A percentile compares a stretch with the other conserved stretches of the same genome.
phyloP scores from a whole-genome alignment of 2,888 invertebrate species.

The Apotomis capreana region DNA sequence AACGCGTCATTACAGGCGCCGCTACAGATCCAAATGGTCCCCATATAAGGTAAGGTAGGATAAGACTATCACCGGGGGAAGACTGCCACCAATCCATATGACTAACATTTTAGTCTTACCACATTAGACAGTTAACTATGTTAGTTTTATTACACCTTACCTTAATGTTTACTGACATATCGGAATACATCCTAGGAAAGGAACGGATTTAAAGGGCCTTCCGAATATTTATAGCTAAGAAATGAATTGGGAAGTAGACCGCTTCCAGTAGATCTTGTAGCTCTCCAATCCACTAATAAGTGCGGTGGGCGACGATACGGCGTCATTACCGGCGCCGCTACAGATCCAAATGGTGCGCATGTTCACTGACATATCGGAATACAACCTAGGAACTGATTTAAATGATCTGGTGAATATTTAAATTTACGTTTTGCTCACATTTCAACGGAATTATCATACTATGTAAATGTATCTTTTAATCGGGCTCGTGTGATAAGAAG shows the following conservation, averaged over 20 bases:
- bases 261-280: conserved; percentile 47
- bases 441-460: too few species aligned
- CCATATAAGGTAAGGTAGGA: too few species aligned
- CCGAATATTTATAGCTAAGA: not conserved
- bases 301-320: conserved; percentile 60
- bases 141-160: too few species aligned
- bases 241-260: conserved; percentile 9
- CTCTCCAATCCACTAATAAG: conserved; percentile 59
- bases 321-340: conserved; percentile 63
- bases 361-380: not conserved
- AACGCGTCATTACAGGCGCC: conserved; percentile 64
- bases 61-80: too few species aligned
- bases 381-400: not conserved
- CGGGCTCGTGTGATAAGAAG: too few species aligned
- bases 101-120: too few species aligned
- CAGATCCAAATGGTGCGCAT: conserved; percentile 19
- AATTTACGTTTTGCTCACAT: too few species aligned
- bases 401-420: not conserved
- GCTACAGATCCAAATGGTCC: conserved; percentile 36
- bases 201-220: not conserved
- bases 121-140: too few species aligned
- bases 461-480: not conserved
- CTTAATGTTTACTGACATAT: not conserved
- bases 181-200: not conserved
- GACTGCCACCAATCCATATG: too few species aligned